Percentiles rank a stretch among this genome's conserved stretches.
phyloP scores from a whole-genome alignment of 2,797 vertebrate genomes.

The Lycodopsis pacificus region DNA sequence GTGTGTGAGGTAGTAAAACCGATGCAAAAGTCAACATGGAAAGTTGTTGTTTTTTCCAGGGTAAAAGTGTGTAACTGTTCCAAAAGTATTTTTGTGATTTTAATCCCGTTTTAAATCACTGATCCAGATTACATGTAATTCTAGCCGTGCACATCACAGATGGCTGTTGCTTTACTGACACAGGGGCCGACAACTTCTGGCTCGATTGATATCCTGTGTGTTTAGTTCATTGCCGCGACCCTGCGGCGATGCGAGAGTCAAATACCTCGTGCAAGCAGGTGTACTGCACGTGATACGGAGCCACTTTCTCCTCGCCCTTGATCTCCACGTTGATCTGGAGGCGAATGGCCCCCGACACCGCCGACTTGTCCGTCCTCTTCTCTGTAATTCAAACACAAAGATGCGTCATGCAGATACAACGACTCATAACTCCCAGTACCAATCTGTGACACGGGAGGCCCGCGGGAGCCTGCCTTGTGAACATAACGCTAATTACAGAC shows the following conservation, averaged over 20 bases:
- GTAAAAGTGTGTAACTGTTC: neutral
- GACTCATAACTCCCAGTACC: slow-evolving; percentile 53
- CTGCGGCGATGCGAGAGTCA: neutral
- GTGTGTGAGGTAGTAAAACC: neutral
- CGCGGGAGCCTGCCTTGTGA: slow-evolving; percentile 45
- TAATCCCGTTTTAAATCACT: slow-evolving; percentile 18
- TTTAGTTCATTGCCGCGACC: neutral
- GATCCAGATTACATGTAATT: neutral
- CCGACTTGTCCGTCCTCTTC: slow-evolving; percentile 98
- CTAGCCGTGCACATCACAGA: neutral
- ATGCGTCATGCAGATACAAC: neutral
- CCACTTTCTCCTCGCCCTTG: slow-evolving; percentile 99
- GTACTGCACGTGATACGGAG: slow-evolving; percentile 97
- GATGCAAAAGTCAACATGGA: slow-evolving; percentile 9
- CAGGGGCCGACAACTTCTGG: neutral
- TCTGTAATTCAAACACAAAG: slow-evolving; percentile 82
- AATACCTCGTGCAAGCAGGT: slow-evolving; percentile 97
- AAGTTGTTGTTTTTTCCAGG: neutral
- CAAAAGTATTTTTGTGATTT: neutral
- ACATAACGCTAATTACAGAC: slow-evolving; percentile 63
- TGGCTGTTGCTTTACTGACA: neutral
- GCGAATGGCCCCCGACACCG: slow-evolving; percentile 96
- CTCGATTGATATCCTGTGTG: neutral
- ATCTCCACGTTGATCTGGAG: slow-evolving; percentile 99
- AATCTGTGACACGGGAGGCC: slow-evolving; percentile 15